Evolutionary conservation across 2,888 invertebrate species (phyloP), one percentile per base, ranked within the genome.

Genomic region (Candidula unifasciata): DNA sequence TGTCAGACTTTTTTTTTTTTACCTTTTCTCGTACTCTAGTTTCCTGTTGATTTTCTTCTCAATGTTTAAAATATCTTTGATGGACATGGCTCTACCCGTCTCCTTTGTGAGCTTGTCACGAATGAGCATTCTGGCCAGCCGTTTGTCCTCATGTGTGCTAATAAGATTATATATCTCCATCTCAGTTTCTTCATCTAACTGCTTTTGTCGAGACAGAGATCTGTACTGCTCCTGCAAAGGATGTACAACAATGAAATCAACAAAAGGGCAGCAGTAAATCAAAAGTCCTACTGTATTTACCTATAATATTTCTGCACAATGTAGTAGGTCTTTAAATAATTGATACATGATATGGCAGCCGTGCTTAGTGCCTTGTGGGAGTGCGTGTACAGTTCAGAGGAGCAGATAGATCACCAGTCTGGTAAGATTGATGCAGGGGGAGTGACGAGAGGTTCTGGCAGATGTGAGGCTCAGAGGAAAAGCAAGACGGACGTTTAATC

Each of bases 151-250:
- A 77, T 85, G 85, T 35, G 54, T 81, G 60, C 66, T 74, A 27
- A 85, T 81, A 16, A 85, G 44, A 44, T 69, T 85, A 64, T 77
- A 85, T 24, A 85, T 85, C 27, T 85, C 85, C 64, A 77, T 37
- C 57, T 85, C 85, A 21, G 85, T 85, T 60, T 85, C 85, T 37
- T 85, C 85, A 81, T 85, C 85, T 16, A 85, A 57, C 69, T 76
- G 81, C 52, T 80, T 85, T 57, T 80, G 80, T 24, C 85, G 27
- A 3, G 77, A 66, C 69, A 85, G 24, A 57, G 85, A 73, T 27
- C 80, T 74, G 80, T 79, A 84, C 30, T 73, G 73, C 33, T 84
- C 84, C 83, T 83, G 37, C 3, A 3, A 13, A 33, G 33, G 35
- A 21, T 35, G 6, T 3, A 33, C 18, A 69, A n/a, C 13, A 44